Evolutionary conservation across 2,797 vertebrate genomes (phyloP).

Genomic region (Epinephelus awoara): DNA sequence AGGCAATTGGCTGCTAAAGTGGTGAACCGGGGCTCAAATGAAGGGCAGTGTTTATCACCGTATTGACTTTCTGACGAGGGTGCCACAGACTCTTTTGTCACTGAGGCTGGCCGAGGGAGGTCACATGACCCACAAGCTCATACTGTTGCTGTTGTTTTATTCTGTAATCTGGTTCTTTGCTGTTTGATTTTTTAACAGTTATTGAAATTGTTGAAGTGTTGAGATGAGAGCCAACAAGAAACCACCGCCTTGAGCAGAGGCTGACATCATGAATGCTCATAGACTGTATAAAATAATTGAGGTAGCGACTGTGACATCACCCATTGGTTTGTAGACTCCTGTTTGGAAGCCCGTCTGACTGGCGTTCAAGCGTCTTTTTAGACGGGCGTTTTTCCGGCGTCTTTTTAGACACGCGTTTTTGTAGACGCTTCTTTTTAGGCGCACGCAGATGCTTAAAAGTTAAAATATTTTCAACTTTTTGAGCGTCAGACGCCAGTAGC

Average conservation of each 20-base stretch:
- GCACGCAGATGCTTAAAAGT: no score
- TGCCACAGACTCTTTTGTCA: constrained; percentile 84
- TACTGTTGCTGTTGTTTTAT: neutral
- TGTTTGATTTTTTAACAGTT: neutral
- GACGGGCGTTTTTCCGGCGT: no score
- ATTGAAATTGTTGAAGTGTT: neutral
- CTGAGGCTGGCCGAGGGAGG: constrained; percentile 33
- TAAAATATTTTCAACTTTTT: no score
- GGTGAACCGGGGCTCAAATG: constrained; percentile 83
- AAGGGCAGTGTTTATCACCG: constrained; percentile 84
- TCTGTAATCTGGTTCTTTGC: neutral
- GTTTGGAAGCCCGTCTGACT: no score
- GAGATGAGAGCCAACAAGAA: neutral
- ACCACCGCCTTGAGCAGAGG: neutral
- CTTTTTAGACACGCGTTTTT: no score
- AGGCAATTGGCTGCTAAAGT: constrained; percentile 87
- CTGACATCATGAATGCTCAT: neutral
- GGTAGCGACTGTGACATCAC: no score
- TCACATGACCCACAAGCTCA: constrained; percentile 7
- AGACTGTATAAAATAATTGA: no score
- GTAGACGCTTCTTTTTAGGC: no score
- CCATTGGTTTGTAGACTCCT: no score
- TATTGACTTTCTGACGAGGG: constrained; percentile 88
- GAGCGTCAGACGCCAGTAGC: no score
- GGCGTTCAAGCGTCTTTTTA: no score